Evolutionary conservation across 2,888 invertebrate species (phyloP).

Genomic region (Caenorhabditis angaria): DNA sequence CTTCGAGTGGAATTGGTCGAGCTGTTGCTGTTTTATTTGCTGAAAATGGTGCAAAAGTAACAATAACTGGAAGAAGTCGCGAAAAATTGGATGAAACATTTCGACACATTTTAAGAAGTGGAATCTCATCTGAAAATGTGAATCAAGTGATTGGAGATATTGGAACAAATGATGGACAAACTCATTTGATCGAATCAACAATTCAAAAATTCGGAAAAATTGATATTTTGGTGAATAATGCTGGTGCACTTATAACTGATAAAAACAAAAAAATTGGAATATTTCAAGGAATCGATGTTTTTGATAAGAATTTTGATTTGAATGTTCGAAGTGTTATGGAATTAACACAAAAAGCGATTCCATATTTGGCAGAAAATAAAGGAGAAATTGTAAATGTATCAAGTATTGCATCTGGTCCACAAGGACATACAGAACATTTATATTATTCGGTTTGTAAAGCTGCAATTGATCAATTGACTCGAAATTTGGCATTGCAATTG

Average conservation of each 20-base stretch:
- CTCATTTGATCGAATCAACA: constrained; percentile 13
- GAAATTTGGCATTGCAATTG: constrained; percentile 19
- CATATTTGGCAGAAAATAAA: constrained; percentile 16
- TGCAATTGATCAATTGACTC: constrained; percentile 27
- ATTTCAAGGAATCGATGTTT: constrained; percentile 12
- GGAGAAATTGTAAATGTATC: constrained; percentile 37
- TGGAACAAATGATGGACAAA: neutral
- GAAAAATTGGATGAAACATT: constrained; percentile 18
- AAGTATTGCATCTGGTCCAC: constrained; percentile 19
- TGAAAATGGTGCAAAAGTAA: constrained; percentile 39
- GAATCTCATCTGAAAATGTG: constrained; percentile 22
- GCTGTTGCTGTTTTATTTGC: constrained; percentile 43
- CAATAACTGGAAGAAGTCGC: constrained; percentile 42
- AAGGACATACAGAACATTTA: constrained; percentile 8
- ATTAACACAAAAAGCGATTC: constrained; percentile 25
- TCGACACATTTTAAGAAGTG: constrained; percentile 19
- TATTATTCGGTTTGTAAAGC: constrained; percentile 35
- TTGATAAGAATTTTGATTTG: constrained; percentile 8
- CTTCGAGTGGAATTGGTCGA: constrained; percentile 53
- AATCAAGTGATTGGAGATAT: constrained; percentile 13
- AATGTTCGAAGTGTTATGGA: constrained; percentile 23
- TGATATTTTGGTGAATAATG: constrained; percentile 25
- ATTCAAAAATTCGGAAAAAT: constrained; percentile 24
- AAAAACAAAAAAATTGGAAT: constrained; percentile 13
- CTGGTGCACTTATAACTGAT: constrained; percentile 15